These are phyloP conservation scores for Mythimna albipuncta DNA, from an alignment of 2,888 invertebrate genomes.

Conservation along the genomic window DNA sequence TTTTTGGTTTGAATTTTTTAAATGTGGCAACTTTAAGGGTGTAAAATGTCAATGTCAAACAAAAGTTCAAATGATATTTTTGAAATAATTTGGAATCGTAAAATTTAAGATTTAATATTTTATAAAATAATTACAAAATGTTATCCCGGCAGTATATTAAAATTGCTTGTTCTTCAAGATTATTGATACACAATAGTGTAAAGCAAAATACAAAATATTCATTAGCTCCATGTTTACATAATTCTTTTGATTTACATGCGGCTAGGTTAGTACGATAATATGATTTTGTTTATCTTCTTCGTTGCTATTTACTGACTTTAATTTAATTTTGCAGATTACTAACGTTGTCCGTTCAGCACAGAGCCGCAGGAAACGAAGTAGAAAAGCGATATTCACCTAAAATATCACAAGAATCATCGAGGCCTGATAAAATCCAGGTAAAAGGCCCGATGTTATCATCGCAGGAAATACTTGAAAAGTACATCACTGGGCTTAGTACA, in stretches of 20 bases:
- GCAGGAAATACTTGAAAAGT: constrained; percentile 82
- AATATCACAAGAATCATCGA: constrained; percentile 12
- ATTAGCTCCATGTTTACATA: constrained; percentile 51
- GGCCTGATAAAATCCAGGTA: neutral
- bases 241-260: constrained; percentile 44
- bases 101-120: constrained; percentile 19
- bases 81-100: constrained; percentile 19
- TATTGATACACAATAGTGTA: constrained; percentile 64
- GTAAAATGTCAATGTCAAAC: constrained; percentile 34
- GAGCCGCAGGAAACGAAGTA: constrained; percentile 17
- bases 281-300: neutral
- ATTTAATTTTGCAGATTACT: constrained; percentile 42
- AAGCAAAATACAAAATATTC: constrained; percentile 60
- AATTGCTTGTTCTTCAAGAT: constrained; percentile 73
- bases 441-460: constrained; percentile 54
- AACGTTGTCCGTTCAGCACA: neutral
- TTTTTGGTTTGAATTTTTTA: neutral
- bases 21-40: constrained; percentile 4
- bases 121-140: constrained; percentile 71
- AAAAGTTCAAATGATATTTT: constrained; percentile 31
- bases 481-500: constrained; percentile 80
- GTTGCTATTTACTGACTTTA: neutral
- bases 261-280: constrained; percentile 69
- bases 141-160: constrained; percentile 76
- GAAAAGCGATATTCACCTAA: constrained; percentile 1